Evolutionary conservation across 2,797 vertebrate genomes (phyloP), one percentile per base, ranked within the genome.

Genomic region (Gymnocypris eckloni): DNA sequence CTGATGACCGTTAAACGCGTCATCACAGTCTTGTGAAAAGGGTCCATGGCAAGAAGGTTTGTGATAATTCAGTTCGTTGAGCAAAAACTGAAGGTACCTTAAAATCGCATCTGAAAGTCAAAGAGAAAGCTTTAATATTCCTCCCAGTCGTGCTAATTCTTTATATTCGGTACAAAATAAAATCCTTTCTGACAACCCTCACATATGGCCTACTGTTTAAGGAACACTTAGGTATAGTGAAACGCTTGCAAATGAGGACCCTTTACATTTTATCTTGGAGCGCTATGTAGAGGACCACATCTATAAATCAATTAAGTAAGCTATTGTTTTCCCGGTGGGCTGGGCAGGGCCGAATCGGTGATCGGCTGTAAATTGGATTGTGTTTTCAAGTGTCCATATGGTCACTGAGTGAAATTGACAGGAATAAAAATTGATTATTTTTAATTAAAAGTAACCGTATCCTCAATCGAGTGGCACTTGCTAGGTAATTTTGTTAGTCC

Each of bases 381-480:
- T 91, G 90, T 92, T 92, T 94, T 94, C 93, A 93, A 94, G 93
- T 93, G 92, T 92, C 94, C 94, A 95, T 96, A 94, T 95, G 95
- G 94, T 93, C 91, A 90, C 89, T 89, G 89, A 81, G 91, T 90
- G 70, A 82, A 87, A 87, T 88, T 89, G 92, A 93, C 92, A 88
- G 87, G 89, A 88, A 90, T 89, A 90, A 90, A 93, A 94, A 95
- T 95, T 89, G 94, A 95, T 95, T 94, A 86, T 92, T 91, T 94
- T 94, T 94, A 95, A 95, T 95, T 95, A 94, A 95, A 95, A 94
- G 94, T 93, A 95, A 93, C 93, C 91, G 89, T 91, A 94, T 94
- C 93, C 92, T 92, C 92, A 91, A 93, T 90, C 87, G 90, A 93
- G 92, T 93, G 90, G 89, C 92, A 91, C 92, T 94, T 79, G 67